Conservation (phyloP, 2,797 vertebrate species). For the Hydrophis major region DNA sequence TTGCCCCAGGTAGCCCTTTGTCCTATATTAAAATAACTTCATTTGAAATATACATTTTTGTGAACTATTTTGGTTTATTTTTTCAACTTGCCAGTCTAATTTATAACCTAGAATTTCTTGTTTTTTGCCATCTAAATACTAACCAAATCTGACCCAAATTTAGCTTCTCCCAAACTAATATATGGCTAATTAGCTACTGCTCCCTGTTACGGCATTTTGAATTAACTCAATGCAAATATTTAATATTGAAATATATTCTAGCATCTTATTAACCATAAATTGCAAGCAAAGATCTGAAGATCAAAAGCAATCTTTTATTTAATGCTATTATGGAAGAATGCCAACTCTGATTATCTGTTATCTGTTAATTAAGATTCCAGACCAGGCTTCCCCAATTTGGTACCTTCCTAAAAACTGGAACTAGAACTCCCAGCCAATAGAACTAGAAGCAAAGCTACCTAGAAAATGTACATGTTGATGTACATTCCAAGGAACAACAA, state of each 20-base stretch:
- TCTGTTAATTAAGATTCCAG: not conserved
- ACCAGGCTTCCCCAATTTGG: not conserved
- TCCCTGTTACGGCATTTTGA: not conserved
- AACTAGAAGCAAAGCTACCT: not conserved
- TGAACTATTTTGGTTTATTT: not conserved
- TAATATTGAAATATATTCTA: conserved; percentile 32
- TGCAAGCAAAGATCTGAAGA: conserved; percentile 37
- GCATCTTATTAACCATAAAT: conserved; percentile 37
- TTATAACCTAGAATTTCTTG: not conserved
- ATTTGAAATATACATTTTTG: conserved; percentile 51
- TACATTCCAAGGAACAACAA: not conserved
- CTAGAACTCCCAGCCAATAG: not conserved
- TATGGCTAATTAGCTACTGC: not conserved
- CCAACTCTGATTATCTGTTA: not conserved
- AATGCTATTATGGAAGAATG: conserved; percentile 44
- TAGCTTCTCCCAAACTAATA: not conserved
- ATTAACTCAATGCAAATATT: conserved; percentile 36
- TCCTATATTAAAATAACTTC: conserved; percentile 18
- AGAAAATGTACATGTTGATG: not conserved
- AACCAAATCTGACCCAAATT: not conserved
- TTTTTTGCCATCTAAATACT: not conserved
- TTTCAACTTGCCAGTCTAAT: not conserved
- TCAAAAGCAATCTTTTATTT: conserved; percentile 38
- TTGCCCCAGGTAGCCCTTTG: not conserved
- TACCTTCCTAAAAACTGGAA: not conserved